phyloP scores from a whole-genome alignment of 1,140 invertebrate species.

The Tachypleus tridentatus region DNA sequence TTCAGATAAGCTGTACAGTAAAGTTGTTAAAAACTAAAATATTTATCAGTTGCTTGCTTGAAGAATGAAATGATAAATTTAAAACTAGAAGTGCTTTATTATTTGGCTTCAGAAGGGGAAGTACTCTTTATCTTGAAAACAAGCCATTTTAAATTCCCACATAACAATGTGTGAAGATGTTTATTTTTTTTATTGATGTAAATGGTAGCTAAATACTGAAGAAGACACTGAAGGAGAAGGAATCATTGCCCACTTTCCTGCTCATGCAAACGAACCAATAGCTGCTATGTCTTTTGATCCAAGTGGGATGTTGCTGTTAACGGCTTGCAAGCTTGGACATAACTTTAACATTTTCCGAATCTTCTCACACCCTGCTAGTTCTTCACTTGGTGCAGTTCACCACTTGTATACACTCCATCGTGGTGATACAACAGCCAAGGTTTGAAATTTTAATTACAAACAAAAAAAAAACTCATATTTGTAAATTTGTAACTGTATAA shows the following conservation, averaged over 20 bases:
- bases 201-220: constrained; percentile 22
- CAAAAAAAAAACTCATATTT: background rate
- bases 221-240: constrained; percentile 48
- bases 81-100: too few species aligned
- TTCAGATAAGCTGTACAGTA: too few species aligned
- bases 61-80: too few species aligned
- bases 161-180: constrained; percentile 6
- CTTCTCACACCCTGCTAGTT: constrained; percentile 79
- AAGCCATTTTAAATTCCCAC: constrained; percentile 24
- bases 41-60: too few species aligned
- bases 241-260: constrained; percentile 85
- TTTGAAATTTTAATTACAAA: constrained; percentile 14
- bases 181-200: constrained; percentile 9
- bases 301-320: constrained; percentile 79
- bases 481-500: constrained; percentile 3
- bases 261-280: constrained; percentile 74
- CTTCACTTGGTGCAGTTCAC: constrained; percentile 78
- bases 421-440: constrained; percentile 48
- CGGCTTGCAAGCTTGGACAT: constrained; percentile 84
- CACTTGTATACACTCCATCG: constrained; percentile 91
- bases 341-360: constrained; percentile 93
- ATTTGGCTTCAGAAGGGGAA: too few species aligned
- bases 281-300: constrained; percentile 84
- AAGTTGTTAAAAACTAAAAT: too few species aligned
- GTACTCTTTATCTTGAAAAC: constrained; percentile 21